phyloP scores from a whole-genome alignment of 2,888 invertebrate genomes.

The Seira ritae region DNA sequence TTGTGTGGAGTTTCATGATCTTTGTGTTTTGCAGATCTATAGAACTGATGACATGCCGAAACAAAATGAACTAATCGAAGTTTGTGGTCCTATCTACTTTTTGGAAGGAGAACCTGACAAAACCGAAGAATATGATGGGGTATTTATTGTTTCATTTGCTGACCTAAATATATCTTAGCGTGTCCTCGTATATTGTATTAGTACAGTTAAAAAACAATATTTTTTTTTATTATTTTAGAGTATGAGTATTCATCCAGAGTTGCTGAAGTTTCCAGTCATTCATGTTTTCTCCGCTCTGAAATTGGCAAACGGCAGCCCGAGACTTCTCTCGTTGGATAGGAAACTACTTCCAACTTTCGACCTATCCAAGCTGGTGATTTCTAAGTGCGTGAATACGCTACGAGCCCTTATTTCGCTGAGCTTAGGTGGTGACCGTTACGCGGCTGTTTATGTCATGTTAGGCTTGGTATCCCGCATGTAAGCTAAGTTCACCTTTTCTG shows the following conservation, averaged over 20 bases:
- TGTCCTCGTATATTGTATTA: not conserved
- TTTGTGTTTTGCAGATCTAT: constrained; percentile 3
- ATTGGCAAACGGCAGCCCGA: constrained; percentile 35
- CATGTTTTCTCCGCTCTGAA: constrained; percentile 37
- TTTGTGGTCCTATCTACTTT: not conserved
- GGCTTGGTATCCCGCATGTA: constrained; percentile 35
- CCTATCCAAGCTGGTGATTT: not conserved
- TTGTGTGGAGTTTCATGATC: not conserved
- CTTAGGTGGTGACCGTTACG: constrained; percentile 37
- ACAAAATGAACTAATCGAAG: constrained; percentile 11
- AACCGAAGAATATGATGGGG: not conserved
- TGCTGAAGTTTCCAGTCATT: constrained; percentile 23
- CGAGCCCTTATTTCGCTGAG: constrained; percentile 15
- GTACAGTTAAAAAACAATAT: no score
- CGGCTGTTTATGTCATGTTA: constrained; percentile 39
- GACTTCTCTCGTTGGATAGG: constrained; percentile 11
- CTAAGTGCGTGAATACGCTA: not conserved
- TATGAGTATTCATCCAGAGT: not conserved
- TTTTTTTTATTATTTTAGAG: not conserved
- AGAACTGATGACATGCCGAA: not conserved
- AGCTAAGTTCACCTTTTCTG: constrained; percentile 13
- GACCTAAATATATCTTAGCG: not conserved
- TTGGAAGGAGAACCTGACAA: not conserved
- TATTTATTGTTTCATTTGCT: not conserved
- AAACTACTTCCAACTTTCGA: constrained; percentile 30